A percentile compares a stretch with the other conserved stretches of the same genome.
phyloP scores from a whole-genome alignment of 1,140 invertebrate genomes.

The Brachionus koreanus region DNA sequence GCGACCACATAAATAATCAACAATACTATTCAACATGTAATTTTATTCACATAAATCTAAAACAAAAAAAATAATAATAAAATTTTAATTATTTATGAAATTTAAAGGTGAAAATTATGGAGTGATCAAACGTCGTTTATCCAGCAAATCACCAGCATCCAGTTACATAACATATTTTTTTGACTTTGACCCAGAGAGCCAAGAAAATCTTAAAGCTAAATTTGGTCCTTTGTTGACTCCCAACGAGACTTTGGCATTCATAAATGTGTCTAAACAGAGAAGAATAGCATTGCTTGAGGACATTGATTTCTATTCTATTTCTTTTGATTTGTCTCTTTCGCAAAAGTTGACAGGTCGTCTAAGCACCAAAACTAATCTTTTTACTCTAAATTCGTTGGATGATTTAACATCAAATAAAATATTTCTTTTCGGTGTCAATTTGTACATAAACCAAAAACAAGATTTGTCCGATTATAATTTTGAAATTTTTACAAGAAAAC shows the following conservation, averaged over 20 bases:
- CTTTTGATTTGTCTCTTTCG: slow-evolving; percentile 2
- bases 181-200: not conserved
- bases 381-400: slow-evolving; percentile 3
- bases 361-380: not conserved
- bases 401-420: slow-evolving; percentile 24
- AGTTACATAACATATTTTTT: slow-evolving; percentile 21
- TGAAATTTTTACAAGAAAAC: slow-evolving; percentile 6
- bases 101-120: slow-evolving; percentile 19
- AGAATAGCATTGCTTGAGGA: not conserved
- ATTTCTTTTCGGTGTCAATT: slow-evolving; percentile 4
- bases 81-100: slow-evolving; percentile 11
- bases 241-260: slow-evolving; percentile 13
- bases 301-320: not conserved
- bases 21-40: slow-evolving; percentile 29
- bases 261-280: slow-evolving; percentile 8
- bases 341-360: not conserved
- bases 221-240: not conserved
- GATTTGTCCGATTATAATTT: not conserved
- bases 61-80: not conserved
- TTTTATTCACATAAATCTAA: not conserved
- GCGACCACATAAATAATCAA: not conserved
- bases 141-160: not conserved
- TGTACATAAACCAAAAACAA: not conserved
- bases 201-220: not conserved
- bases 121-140: slow-evolving; percentile 14